Evolutionary conservation across 2,113 vertebrate species (phyloP).

Genomic region (Vimba vimba): DNA sequence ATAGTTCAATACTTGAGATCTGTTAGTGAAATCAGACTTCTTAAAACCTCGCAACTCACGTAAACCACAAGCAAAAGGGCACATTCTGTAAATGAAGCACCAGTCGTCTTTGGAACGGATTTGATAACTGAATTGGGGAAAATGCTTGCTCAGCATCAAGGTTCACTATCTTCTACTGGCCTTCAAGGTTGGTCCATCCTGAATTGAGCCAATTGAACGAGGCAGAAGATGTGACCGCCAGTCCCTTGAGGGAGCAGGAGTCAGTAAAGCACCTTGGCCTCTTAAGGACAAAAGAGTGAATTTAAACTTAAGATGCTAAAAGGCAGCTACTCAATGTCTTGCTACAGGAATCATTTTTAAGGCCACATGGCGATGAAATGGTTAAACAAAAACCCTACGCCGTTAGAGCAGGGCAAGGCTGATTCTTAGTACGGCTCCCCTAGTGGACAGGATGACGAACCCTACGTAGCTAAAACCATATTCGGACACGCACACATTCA

Average conservation of each 20-base stretch:
- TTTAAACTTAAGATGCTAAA: slow-evolving; percentile 26
- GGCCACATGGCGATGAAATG: slow-evolving; percentile 64
- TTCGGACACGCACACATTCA: slow-evolving; percentile 4
- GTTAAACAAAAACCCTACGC: slow-evolving; percentile 45
- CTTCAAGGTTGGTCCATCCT: slow-evolving; percentile 52
- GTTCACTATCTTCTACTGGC: slow-evolving; percentile 41
- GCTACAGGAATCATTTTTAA: slow-evolving; percentile 60
- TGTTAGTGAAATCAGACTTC: slow-evolving; percentile 48
- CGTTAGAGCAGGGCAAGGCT: slow-evolving; percentile 52
- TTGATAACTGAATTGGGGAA: not conserved
- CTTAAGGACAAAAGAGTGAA: slow-evolving; percentile 27
- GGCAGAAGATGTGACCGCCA: slow-evolving; percentile 20
- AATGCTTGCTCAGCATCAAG: not conserved
- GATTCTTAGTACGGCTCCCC: slow-evolving; percentile 39
- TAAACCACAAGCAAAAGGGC: slow-evolving; percentile 27
- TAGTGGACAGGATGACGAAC: slow-evolving; percentile 29
- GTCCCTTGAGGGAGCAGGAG: not conserved
- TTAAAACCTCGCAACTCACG: slow-evolving; percentile 16
- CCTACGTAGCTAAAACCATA: slow-evolving; percentile 29
- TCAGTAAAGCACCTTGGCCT: not conserved
- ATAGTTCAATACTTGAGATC: slow-evolving; percentile 52
- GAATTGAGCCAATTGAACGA: slow-evolving; percentile 48
- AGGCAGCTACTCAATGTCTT: slow-evolving; percentile 59
- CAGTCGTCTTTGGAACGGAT: slow-evolving; percentile 21
- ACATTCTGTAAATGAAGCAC: slow-evolving; percentile 28